Evolutionary conservation across 2,797 vertebrate genomes (phyloP).

Genomic region (Sebastiscus albofasciatus): DNA sequence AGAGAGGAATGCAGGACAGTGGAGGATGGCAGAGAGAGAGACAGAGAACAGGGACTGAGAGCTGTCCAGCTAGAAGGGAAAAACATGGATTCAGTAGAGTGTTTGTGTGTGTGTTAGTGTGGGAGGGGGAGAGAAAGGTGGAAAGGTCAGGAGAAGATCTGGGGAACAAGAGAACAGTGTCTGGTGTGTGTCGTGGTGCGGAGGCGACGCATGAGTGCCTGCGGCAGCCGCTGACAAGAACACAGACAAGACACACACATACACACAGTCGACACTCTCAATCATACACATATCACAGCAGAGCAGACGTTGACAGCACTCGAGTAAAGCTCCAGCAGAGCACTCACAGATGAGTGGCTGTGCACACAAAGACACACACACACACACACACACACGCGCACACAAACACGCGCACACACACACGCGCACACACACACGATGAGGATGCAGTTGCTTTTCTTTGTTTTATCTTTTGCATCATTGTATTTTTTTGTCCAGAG

Average conservation of each 20-base stretch:
- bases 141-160: conserved; percentile 83
- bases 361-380: conserved; percentile 46
- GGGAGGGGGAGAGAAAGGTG: conserved; percentile 76
- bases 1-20: conserved; percentile 91
- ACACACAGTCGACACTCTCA: conserved; percentile 70
- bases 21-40: conserved; percentile 92
- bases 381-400: background rate
- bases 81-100: conserved; percentile 95
- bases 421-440: background rate
- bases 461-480: conserved; percentile 70
- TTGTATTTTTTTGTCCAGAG: conserved; percentile 21
- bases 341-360: conserved; percentile 76
- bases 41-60: conserved; percentile 88
- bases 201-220: conserved; percentile 84
- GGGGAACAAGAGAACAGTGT: conserved; percentile 81
- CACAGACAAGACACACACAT: conserved; percentile 67
- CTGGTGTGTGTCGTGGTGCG: conserved; percentile 83
- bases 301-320: conserved; percentile 78
- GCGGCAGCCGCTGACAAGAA: conserved; percentile 79
- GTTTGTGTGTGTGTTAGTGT: conserved; percentile 58
- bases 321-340: conserved; percentile 75
- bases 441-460: conserved; percentile 55
- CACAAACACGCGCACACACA: conserved; percentile 1
- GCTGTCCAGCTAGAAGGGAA: conserved; percentile 98
- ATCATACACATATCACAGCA: conserved; percentile 79